Base-by-base conservation (phyloP, 2,797 vertebrate species). In the Tiaroga cobitis region DNA sequence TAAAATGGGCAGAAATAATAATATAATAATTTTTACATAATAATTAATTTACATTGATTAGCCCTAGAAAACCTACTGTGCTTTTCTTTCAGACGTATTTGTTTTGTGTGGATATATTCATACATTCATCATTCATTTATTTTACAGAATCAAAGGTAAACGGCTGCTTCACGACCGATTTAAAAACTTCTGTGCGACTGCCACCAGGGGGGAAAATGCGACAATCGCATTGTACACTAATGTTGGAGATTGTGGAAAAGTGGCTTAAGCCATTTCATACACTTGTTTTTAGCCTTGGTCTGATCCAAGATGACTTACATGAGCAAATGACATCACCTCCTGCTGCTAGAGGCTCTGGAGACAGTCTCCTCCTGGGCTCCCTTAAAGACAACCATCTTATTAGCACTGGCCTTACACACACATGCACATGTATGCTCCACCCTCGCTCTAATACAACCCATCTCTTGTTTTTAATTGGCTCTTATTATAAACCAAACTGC, bases 381-480 rank as follows among this genome's bases (percentile, higher is more conserved):
- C 37, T 54, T 82, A 43, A 82, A 59, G 65, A 43, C 80, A 49
- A 67, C 41, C 74, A 86, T 37, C 80, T 86, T 85, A 82, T 84
- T 88, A 83, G 41, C 21, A n/a, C 41, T 21, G 37, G 54, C 81
- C 82, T 37, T 39, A 24, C 61, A 65, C 26, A 54, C 46, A 79
- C 76, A 68, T 43, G 39, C 69, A 34, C 65, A 69, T 59, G n/a
- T 59, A 69, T 1, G 15, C 56, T 68, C 46, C 41, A 37, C 49
- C 39, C 32, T 69, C 49, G 5, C 78, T 86, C 54, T 80, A 81
- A 69, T 73, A 51, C 75, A 87, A 74, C 83, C 87, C 81, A 82
- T 85, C 81, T 89, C 72, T 83, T 86, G 85, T 80, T 83, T 87
- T 85, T 90, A 90, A 90, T 90, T 88, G 87, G 81, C 81, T 87